Evolutionary conservation across 2,797 vertebrate species (phyloP).

Genomic region (Sebastes reedi): DNA sequence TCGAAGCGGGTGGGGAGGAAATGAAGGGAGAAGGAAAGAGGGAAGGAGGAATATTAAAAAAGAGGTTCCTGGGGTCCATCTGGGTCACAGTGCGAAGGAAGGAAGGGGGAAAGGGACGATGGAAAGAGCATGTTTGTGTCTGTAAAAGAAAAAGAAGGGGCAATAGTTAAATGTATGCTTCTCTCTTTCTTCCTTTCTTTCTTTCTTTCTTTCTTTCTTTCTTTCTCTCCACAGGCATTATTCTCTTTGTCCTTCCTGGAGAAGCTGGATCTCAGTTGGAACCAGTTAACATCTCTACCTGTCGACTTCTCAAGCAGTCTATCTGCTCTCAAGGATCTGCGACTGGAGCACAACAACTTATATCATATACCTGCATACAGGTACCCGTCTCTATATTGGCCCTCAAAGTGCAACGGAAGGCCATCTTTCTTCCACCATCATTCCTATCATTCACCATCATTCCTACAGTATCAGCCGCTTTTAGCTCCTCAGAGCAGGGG

Average conservation of each 20-base stretch:
- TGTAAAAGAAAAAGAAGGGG: background rate
- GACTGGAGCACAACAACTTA: conserved; percentile 76
- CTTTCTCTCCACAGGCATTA: conserved; percentile 54
- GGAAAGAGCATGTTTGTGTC: background rate
- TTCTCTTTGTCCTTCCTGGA: conserved; percentile 79
- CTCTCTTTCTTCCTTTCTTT: background rate
- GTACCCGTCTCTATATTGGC: conserved; percentile 21
- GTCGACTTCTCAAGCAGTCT: conserved; percentile 77
- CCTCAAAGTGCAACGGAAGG: background rate
- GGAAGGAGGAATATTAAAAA: background rate
- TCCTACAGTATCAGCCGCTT: background rate
- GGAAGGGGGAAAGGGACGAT: background rate
- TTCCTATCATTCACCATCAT: too few relatives aligned
- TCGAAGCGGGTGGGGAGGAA: background rate
- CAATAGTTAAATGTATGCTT: background rate
- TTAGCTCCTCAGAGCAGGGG: background rate
- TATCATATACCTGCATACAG: conserved; percentile 58
- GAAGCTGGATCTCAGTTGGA: conserved; percentile 82
- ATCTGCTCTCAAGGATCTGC: conserved; percentile 73
- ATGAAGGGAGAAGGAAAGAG: background rate
- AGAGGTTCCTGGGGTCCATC: background rate
- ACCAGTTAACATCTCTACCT: conserved; percentile 69
- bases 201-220: background rate
- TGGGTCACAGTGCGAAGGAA: background rate
- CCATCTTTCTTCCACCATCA: background rate